Evolutionary conservation across 2,888 invertebrate species (phyloP), one percentile per base, ranked within the genome.

Genomic region (Petrophora chlorosata): DNA sequence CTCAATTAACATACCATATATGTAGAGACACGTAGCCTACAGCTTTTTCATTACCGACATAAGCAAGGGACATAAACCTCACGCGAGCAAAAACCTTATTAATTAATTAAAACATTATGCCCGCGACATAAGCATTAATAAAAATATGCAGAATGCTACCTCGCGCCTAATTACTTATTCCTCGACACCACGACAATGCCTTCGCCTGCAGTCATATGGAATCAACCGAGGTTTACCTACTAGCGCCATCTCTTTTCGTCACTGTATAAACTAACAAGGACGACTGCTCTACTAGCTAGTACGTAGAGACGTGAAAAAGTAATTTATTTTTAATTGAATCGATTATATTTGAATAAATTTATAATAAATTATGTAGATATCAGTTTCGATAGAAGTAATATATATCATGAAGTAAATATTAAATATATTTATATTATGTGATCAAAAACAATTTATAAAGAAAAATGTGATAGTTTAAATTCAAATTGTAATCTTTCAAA

Each of bases 151-250:
- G 50, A 64, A 61, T 55, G 49, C 44, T 32, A 73, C 68, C 70
- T 79, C 76, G 74, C 81, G 79, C 84, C 88, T 87, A 87, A 87
- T 87, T 87, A 87, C 86, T 87, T 85, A 87, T 82, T 75, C 67
- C 76, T 62, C 74, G 69, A 74, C 78, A 75, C 76, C 71, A 59
- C 54, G 15, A 82, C 80, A 87, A 85, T 75, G 58, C 53, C 56
- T 66, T 56, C 73, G 83, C 78, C 85, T 76, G 78, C 70, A 76
- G 75, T 70, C 73, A 79, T 74, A 67, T 76, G 72, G 70, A 74
- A 19, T 8, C 10, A 25, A 3, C 25, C 25, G 22, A 5, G 7
- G 7, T n/a, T 12, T 38, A 15, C 32, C 38, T 4, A 13, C 28
- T 45, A 45, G 51, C 41, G 44, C 53, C 59, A 33, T 59, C 54